Base-by-base conservation (phyloP, 2,888 invertebrate genomes). In the Darwinula stevensoni region DNA sequence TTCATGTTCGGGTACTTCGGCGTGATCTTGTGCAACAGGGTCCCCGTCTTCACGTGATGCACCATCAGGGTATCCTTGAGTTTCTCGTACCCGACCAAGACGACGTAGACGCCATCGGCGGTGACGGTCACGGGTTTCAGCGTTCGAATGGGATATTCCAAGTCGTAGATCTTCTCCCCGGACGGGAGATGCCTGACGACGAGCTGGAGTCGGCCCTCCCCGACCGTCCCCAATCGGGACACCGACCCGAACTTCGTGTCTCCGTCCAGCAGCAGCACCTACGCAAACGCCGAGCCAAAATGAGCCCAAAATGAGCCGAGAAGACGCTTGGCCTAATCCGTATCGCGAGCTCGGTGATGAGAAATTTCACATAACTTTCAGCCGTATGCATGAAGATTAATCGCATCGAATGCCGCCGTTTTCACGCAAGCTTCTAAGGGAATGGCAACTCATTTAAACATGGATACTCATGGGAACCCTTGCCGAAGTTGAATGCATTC, bases 51-150 rank as follows among this genome's bases (percentile, higher is more conserved):
- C 36, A 50, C 36, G 31, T 47, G 46, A 34, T 51, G 49, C 2
- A 51, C 45, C 2, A 45, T 44, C 6, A 52, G 39, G 3, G 45
- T 43, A 30, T 49, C 49, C 30, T 65, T 68, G 11, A 66, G 62
- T 44, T 75, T 75, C 43, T 84, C 86, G 1, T 76, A 66, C 1
- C 74, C 74, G 2, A 72, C 65, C 4, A 70, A 67, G 1, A 73
- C 63, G 3, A 88, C 56, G 42, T 71, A 63, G 15, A 67, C 62
- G 29, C 67, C 68, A 47, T 88, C 86, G 0, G 68, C 65, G 0
- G 84, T 76, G 2, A 82, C 61, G 2, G 74, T 74, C 0, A 71
- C 69, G 15, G 64, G 58, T 37, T 71, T 63, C 47, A 78, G 80
- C 1, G 65, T 58, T 27, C 74, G 59, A 2, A 80, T 64, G 4